phyloP scores from a whole-genome alignment of 2,888 invertebrate species.

The Diarsia rubi region DNA sequence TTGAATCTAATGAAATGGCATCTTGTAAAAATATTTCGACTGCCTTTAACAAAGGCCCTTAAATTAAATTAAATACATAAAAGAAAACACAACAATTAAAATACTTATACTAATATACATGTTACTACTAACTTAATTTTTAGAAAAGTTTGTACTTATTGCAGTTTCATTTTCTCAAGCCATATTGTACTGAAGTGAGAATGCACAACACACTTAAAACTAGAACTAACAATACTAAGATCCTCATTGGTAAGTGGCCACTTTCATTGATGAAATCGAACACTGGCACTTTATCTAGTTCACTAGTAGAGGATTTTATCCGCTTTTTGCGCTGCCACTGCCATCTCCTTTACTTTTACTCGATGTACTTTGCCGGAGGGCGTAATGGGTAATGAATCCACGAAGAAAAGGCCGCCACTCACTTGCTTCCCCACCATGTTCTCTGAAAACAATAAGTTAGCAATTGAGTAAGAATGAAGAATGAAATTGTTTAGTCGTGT shows the following conservation, averaged over 20 bases:
- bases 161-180: conserved; percentile 9
- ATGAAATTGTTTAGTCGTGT: conserved; percentile 43
- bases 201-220: conserved; percentile 28
- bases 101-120: conserved; percentile 5
- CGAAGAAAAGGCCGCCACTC: conserved; percentile 73
- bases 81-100: conserved; percentile 13
- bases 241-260: conserved; percentile 30
- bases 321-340: conserved; percentile 65
- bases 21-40: conserved; percentile 14
- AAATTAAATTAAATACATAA: conserved; percentile 23
- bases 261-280: conserved; percentile 31
- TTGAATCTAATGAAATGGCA: conserved; percentile 15
- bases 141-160: conserved; percentile 20
- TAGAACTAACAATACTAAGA: conserved; percentile 38
- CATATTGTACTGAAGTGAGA: conserved; percentile 19
- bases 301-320: conserved; percentile 62
- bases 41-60: neutral
- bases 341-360: conserved; percentile 70
- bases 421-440: conserved; percentile 70
- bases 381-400: conserved; percentile 72
- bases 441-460: conserved; percentile 66
- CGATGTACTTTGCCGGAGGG: conserved; percentile 77
- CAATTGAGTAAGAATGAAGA: conserved; percentile 48
- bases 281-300: conserved; percentile 27
- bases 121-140: neutral